Evolutionary conservation across 2,888 invertebrate species (phyloP), one percentile per base, ranked within the genome.

Genomic region (Chydorus sphaericus): DNA sequence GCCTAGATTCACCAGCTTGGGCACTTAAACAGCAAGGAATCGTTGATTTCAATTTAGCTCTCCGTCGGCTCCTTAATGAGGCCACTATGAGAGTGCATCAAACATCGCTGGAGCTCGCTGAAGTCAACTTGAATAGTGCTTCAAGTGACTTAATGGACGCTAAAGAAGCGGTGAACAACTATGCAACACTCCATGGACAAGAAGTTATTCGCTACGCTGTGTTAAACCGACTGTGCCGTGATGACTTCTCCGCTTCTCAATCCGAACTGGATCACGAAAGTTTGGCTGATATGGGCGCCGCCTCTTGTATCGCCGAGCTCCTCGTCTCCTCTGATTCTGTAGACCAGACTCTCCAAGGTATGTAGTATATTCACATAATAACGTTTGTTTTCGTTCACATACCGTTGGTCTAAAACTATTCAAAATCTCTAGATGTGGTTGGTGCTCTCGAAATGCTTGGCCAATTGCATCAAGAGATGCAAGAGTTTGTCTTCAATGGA

Each of bases 401-500:
- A n/a, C n/a, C n/a, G n/a, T n/a, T n/a, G n/a, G n/a, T n/a, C n/a
- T n/a, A n/a, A n/a, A n/a, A n/a, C n/a, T n/a, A n/a, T n/a, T n/a
- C n/a, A n/a, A n/a, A n/a, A n/a, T n/a, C n/a, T n/a, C n/a, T n/a
- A 44, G 44, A 23, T 44, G 44, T 26, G 11, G 44, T 44, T 8
- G 11, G 26, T 18, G 52, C 36, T 5, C 20, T 52, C 16, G 23
- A 36, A 37, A 33, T 52, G 11, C 37, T 52, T 8, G 36, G 20
- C 1, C 52, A 52, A 20, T 18, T 52, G 14, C 36, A 33, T 10
- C 52, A 36, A 36, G 52, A 52, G 20, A 36, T 36, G 31, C 33
- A 52, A 36, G 52, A 52, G 20, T 52, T 52, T 10, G 26, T 52
- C 11, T 36, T 52, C 14, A 31, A 52, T 8, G 36, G 52, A 33